Conservation (phyloP, 2,888 invertebrate species). For the Agonopterix arenella region DNA sequence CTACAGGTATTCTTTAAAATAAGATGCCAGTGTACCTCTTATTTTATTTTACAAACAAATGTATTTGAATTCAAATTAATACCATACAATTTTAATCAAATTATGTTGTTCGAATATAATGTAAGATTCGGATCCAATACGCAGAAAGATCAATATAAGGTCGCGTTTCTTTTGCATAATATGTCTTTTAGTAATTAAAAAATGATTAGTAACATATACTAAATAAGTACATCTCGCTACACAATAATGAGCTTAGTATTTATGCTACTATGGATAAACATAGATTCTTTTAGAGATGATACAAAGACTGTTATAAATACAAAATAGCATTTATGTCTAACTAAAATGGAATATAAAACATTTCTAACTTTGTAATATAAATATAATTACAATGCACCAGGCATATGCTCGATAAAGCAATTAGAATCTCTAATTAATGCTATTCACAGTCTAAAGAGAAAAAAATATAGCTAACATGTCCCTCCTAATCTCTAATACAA, state of each 20-base stretch:
- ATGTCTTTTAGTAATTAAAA: too few relatives aligned
- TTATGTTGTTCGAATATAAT: too few relatives aligned
- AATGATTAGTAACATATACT: not conserved
- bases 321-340: slow-evolving; percentile 33
- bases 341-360: slow-evolving; percentile 50
- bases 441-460: slow-evolving; percentile 57
- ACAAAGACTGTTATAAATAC: slow-evolving; percentile 21
- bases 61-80: too few relatives aligned
- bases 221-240: slow-evolving; percentile 17
- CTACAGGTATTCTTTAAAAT: slow-evolving; percentile 2
- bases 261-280: not conserved
- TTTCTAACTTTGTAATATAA: slow-evolving; percentile 47
- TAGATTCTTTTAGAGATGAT: not conserved
- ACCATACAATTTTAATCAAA: too few relatives aligned
- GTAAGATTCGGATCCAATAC: too few relatives aligned
- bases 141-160: too few relatives aligned
- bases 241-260: not conserved
- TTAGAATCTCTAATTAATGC: slow-evolving; percentile 34
- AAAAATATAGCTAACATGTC: slow-evolving; percentile 41
- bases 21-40: not conserved
- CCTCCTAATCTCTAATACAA: slow-evolving; percentile 32
- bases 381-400: slow-evolving; percentile 58
- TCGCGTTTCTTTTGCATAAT: too few relatives aligned
- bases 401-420: slow-evolving; percentile 46
- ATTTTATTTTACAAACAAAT: too few relatives aligned